phyloP scores from a whole-genome alignment of 2,113 vertebrate species.

The Cebidichthys violaceus region DNA sequence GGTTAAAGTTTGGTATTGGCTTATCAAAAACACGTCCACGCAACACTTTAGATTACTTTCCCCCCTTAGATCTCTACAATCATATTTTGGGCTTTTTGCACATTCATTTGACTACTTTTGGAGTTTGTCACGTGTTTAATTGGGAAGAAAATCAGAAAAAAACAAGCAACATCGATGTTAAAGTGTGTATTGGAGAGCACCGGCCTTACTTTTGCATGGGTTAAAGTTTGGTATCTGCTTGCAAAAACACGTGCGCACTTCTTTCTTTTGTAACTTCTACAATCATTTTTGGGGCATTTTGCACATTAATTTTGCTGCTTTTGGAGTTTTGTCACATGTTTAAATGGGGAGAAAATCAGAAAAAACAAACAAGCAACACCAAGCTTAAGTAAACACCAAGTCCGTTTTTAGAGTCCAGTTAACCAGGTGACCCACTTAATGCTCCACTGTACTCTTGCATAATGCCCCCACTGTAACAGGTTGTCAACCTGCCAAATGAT shows the following conservation, averaged over 20 bases:
- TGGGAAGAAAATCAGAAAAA: too few species aligned
- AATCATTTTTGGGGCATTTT: neutral
- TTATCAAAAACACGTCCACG: neutral
- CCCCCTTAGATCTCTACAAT: rapidly evolving
- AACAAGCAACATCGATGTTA: too few species aligned
- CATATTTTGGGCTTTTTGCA: too few species aligned
- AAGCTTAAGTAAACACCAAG: neutral
- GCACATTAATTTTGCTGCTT: neutral
- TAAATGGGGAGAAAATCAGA: neutral
- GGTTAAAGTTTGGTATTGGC: neutral
- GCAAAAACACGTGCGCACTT: neutral
- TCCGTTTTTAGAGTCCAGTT: constrained; percentile 41
- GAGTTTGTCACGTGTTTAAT: too few species aligned
- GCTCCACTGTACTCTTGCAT: constrained; percentile 51
- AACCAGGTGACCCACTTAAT: constrained; percentile 61
- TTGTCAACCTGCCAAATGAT: neutral
- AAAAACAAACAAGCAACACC: neutral
- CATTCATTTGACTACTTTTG: too few species aligned
- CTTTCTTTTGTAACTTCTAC: neutral
- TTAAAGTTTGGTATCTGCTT: neutral
- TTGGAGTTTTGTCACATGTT: neutral
- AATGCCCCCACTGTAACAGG: constrained; percentile 34
- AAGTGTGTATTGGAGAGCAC: too few species aligned
- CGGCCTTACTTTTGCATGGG: neutral
- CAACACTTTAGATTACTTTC: neutral